Evolutionary conservation across 35 echinoderm and acorn worm genomes (phyloP), one percentile per base, ranked within the genome.

Genomic region (Ophiothrix spiculata): DNA sequence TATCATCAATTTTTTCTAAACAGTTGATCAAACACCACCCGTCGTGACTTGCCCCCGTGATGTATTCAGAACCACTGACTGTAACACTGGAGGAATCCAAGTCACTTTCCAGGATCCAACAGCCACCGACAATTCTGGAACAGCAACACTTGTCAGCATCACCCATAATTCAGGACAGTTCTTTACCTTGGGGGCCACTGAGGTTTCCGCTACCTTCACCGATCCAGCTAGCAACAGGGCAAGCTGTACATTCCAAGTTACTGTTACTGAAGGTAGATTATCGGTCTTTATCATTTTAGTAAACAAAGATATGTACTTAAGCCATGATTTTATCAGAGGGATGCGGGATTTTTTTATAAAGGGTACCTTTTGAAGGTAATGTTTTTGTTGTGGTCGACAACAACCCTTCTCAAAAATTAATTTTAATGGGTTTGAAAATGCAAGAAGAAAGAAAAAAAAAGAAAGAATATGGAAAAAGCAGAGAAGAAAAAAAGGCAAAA

Each of bases 241-340:
- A 11, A 38, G 35, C 19, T 94, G 92, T 37, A 36, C 35, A 29
- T 94, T 94, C 33, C 31, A 33, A 23, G 54, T 93, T 38, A 85
- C 38, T 45, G 54, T 93, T 2, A 69, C 29, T 69, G 60, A 69
- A 69, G 60, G 60, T 69, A 69, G n/a, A n/a, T n/a, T n/a, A n/a
- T n/a, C n/a, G n/a, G n/a, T n/a, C n/a, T n/a, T n/a, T n/a, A n/a
- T n/a, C n/a, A n/a, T n/a, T n/a, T n/a, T n/a, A n/a, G n/a, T n/a
- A n/a, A n/a, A n/a, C n/a, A n/a, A n/a, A n/a, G n/a, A n/a, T n/a
- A n/a, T n/a, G n/a, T n/a, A n/a, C n/a, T n/a, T n/a, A n/a, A n/a
- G n/a, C n/a, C n/a, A n/a, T n/a, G n/a, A n/a, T n/a, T n/a, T n/a
- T n/a, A n/a, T n/a, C n/a, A n/a, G n/a, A n/a, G n/a, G n/a, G n/a